Evolutionary conservation across 1,140 invertebrate species (phyloP).

Genomic region (Capitella teleta): DNA sequence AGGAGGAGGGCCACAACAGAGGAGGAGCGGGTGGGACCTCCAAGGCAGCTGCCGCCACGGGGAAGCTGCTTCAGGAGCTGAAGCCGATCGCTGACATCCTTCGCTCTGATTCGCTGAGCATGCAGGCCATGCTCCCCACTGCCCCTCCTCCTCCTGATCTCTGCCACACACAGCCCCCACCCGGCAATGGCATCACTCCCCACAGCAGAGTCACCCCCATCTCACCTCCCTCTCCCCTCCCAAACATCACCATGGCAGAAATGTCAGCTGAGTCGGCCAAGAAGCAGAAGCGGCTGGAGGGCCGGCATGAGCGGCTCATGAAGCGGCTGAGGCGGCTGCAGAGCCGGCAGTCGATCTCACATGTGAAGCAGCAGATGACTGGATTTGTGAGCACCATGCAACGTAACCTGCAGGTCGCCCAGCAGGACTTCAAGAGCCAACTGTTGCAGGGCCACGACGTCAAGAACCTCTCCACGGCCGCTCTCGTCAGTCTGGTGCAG

Average conservation of each 20-base stretch:
- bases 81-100: too few relatives aligned
- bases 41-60: too few relatives aligned
- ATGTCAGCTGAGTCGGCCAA: neutral
- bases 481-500: constrained; percentile 47
- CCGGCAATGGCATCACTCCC: too few relatives aligned
- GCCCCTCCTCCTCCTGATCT: too few relatives aligned
- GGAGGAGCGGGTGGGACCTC: neutral
- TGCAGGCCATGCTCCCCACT: too few relatives aligned
- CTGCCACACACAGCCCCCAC: too few relatives aligned
- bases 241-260: constrained; percentile 2
- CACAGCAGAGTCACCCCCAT: neutral
- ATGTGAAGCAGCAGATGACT: constrained; percentile 61
- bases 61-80: too few relatives aligned
- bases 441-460: constrained; percentile 41
- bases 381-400: constrained; percentile 60
- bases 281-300: constrained; percentile 53
- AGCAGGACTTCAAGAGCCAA: constrained; percentile 31
- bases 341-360: constrained; percentile 56
- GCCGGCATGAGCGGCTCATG: constrained; percentile 57
- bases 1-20: constrained; percentile 15
- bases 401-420: constrained; percentile 33
- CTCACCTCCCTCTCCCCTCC: neutral
- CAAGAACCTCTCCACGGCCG: constrained; percentile 44
- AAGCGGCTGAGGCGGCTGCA: constrained; percentile 64
- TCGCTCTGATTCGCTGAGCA: too few relatives aligned